phyloP scores from a whole-genome alignment of 2,113 vertebrate species.

The Terrapene triunguis region DNA sequence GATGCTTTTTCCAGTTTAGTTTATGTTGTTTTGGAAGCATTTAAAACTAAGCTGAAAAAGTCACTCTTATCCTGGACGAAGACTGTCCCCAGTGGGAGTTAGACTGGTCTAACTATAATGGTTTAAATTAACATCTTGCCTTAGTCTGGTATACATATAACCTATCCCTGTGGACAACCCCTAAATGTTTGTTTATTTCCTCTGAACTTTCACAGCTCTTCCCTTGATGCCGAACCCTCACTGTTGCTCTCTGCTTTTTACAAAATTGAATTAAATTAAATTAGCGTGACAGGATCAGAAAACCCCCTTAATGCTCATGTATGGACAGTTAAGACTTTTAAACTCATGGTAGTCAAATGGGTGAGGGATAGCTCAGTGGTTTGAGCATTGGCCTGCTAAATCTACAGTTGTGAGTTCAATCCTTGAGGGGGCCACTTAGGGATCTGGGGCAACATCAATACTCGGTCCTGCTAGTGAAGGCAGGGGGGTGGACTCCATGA shows the following conservation, averaged over 20 bases:
- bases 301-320: not conserved
- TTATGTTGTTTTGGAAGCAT: slow-evolving; percentile 2
- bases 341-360: not conserved
- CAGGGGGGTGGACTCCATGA: too few species aligned
- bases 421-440: too few species aligned
- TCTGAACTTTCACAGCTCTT: not conserved
- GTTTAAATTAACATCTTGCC: not conserved
- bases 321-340: not conserved
- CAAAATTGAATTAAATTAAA: not conserved
- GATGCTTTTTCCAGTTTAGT: not conserved
- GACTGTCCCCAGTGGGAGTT: not conserved
- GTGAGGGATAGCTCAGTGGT: too few species aligned
- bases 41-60: slow-evolving; percentile 1
- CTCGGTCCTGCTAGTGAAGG: too few species aligned
- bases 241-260: not conserved
- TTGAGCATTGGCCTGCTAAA: too few species aligned
- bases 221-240: accelerated
- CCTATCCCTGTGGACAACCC: not conserved
- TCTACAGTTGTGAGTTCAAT: accelerated
- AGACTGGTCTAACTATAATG: not conserved
- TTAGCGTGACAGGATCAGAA: not conserved
- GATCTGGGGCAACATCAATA: too few species aligned
- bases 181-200: accelerated
- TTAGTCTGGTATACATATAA: not conserved
- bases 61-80: not conserved